Base-by-base conservation (phyloP, 2,888 invertebrate species). In the Eumerus sabulonum region DNA sequence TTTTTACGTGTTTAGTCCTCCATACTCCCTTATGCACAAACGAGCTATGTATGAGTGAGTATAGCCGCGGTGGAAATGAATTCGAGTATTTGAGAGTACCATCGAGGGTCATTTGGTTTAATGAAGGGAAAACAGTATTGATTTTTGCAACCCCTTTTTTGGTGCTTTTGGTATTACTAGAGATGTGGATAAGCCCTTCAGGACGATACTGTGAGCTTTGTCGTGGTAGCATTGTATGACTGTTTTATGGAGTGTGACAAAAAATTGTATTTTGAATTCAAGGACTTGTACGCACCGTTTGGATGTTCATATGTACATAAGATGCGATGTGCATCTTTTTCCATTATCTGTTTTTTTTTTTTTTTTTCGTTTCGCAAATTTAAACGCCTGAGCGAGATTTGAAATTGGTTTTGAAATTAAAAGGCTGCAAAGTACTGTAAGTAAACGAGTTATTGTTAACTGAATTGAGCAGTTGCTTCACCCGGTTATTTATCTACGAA, bases 321-420 rank as follows among this genome's bases (percentile, higher is more conserved):
- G 36, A 38, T 16, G 44, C 47, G 19, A 36, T 38, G 60, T 48
- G 47, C 13, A 18, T 44, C 42, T 12, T 13, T 56, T 27, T 11
- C 11, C 1, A 9, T 36, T 54, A 17, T 36, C 38, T 11, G 53
- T 12, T 44, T 59, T 45, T 51, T 44, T n/a, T n/a, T n/a, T n/a
- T n/a, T n/a, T n/a, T n/a, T n/a, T n/a, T n/a, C n/a, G 27, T 77
- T 77, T 59, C 63, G 14, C 44, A 38, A 74, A 60, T 79, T 79
- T 79, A 68, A 63, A 79, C 79, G 79, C 79, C 68, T 79, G 79
- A 74, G 27, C 56, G 74, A 19, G 63, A 36, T 74, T 63, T 70
- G 79, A 79, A 79, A 79, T 79, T 79, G 79, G 64, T 79, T 79
- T 79, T 74, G 18, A 79, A 70, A 79, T 74, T 79, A 79, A 79